A percentile compares a stretch with the other conserved stretches of the same genome.
Evolutionary conservation across 1,140 invertebrate genomes (phyloP).

Genomic region (Physella acuta): DNA sequence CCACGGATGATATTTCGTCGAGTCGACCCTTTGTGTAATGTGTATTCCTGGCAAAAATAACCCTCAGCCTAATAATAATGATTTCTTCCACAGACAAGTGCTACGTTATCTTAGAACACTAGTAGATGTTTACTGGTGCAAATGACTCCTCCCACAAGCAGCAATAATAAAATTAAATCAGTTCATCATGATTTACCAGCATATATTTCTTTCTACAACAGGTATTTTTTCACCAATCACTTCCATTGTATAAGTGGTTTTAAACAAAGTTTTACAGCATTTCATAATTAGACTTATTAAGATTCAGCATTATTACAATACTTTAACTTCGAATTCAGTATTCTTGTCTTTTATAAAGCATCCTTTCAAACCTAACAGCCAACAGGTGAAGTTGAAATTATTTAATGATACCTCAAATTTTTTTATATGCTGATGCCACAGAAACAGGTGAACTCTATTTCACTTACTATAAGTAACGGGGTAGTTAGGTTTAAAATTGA

Average conservation of each 20-base stretch:
- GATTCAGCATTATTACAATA: not conserved
- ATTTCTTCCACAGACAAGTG: no score
- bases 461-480: not conserved
- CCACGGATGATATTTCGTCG: no score
- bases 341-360: no score
- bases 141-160: no score
- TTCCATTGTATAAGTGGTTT: no score
- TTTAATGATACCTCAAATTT: not conserved
- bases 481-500: not conserved
- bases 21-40: no score
- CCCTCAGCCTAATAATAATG: no score
- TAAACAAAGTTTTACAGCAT: not conserved
- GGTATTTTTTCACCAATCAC: not conserved
- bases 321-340: not conserved
- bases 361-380: not conserved
- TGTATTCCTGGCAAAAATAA: no score
- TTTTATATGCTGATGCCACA: not conserved
- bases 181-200: not conserved
- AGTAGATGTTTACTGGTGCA: no score
- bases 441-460: not conserved
- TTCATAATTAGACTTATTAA: not conserved
- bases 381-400: not conserved
- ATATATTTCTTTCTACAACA: not conserved
- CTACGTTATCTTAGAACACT: no score
- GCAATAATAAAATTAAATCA: no score